These are phyloP conservation scores for Nyctereutes procyonoides DNA, from an alignment of 2,113 vertebrate genomes.

Conservation along the genomic window DNA sequence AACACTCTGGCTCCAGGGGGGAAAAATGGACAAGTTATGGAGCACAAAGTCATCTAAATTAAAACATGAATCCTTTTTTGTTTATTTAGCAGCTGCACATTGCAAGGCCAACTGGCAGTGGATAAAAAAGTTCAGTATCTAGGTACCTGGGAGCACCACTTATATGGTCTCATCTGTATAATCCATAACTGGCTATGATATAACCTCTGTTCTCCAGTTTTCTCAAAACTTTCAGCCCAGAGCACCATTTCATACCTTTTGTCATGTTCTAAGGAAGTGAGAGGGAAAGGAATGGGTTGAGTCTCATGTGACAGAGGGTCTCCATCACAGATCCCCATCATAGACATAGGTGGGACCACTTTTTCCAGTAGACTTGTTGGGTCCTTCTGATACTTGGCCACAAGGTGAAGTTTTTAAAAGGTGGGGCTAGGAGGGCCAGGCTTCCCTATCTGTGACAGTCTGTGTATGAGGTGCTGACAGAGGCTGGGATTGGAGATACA, in stretches of 20 bases:
- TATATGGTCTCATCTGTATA: background rate
- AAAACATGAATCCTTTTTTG: conserved; percentile 30
- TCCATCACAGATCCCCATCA: background rate
- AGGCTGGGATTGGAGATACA: background rate
- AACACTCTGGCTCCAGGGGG: conserved; percentile 30
- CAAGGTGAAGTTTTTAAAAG: background rate
- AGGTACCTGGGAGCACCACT: conserved; percentile 26
- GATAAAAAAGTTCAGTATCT: background rate
- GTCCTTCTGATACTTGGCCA: background rate
- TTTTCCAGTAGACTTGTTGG: background rate
- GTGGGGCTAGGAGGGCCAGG: background rate
- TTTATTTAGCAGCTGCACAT: conserved; percentile 54
- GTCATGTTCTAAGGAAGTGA: background rate
- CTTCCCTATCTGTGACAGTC: background rate
- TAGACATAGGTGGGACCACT: background rate
- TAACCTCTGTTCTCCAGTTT: background rate
- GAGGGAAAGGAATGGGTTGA: background rate
- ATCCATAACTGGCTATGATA: background rate
- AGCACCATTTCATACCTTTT: background rate
- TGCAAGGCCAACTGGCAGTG: conserved; percentile 42
- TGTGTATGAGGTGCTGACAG: rapidly evolving
- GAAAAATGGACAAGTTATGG: conserved; percentile 43
- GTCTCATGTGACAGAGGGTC: background rate
- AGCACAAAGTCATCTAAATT: conserved; percentile 63
- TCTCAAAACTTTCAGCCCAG: background rate